Base-by-base conservation (phyloP, 1,140 invertebrate genomes). In the Nymphalis io region DNA sequence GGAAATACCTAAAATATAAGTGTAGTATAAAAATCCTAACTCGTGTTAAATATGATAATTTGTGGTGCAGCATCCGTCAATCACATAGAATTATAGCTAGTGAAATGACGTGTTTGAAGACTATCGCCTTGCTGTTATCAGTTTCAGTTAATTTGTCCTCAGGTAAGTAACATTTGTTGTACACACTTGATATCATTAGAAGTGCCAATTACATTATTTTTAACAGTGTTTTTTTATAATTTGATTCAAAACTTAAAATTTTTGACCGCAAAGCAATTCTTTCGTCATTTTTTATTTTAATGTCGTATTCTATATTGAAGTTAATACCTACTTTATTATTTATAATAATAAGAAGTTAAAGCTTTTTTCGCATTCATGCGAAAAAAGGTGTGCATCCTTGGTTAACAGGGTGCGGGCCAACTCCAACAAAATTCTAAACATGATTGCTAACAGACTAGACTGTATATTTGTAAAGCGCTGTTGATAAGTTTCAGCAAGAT, bases 71-170 rank as follows among this genome's bases (percentile, higher is more conserved):
- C 60, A 21, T 60, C 59, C 39, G 39, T 20, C 60, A 33, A 63
- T 53, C 23, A 63, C 10, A 5, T 55, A 27, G 20, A 55, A 27
- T 55, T 27, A 6, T 16, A 38, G 20, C n/a, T 11, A 27, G 1
- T 23, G 12, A 63, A 46, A 63, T 63, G 60, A 51, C 60, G 60
- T 63, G 27, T 39, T 11, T 38, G 12, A 20, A 8, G 6, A 63
- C 15, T 23, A 53, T 51, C 53, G 51, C 33, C 60, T 27, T 63
- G 4, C 13, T 63, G 11, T 51, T 63, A 63, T 33, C 60, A 53
- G 23, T 63, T 16, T 21, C 53, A 15, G 60, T 63, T 53, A 51
- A 15, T 51, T 18, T 51, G 60, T 12, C 23, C 33, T 63, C 46
- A 53, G 46, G 60, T 63, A 53, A 51, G 60, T 39, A 0, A 10